Evolutionary conservation across 2,113 vertebrate species (phyloP).

Genomic region (Solenodon paradoxus): DNA sequence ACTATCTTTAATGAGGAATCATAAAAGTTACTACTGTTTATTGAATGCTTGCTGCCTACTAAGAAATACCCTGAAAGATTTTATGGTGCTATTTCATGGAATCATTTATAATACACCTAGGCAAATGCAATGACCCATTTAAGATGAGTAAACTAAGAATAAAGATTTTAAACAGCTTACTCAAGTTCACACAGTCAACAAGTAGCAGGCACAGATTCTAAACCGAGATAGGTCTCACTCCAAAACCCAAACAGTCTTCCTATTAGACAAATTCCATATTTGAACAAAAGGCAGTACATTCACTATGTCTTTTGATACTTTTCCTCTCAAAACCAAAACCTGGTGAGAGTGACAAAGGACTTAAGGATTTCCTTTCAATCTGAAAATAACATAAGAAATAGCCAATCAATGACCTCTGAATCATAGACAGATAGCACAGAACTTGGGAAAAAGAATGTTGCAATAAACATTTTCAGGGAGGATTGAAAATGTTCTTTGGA

Average conservation of each 20-base stretch:
- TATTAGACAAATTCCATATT: not conserved
- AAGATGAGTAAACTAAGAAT: not conserved
- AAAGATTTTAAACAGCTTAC: not conserved
- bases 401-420: not conserved
- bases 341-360: not conserved
- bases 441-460: not conserved
- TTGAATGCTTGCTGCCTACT: not conserved
- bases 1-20: not conserved
- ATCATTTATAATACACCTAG: not conserved
- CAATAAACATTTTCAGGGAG: not conserved
- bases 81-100: not conserved
- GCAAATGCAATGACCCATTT: not conserved
- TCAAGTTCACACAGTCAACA: not conserved
- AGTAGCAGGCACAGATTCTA: not conserved
- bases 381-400: slow-evolving; percentile 35
- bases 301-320: not conserved
- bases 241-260: not conserved
- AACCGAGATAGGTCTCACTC: not conserved
- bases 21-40: not conserved
- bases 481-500: slow-evolving; percentile 40
- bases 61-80: not conserved
- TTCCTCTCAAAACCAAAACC: not conserved
- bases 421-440: not conserved
- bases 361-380: not conserved
- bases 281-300: not conserved